phyloP scores from a whole-genome alignment of 2,797 vertebrate genomes.

The Danio choprae region DNA sequence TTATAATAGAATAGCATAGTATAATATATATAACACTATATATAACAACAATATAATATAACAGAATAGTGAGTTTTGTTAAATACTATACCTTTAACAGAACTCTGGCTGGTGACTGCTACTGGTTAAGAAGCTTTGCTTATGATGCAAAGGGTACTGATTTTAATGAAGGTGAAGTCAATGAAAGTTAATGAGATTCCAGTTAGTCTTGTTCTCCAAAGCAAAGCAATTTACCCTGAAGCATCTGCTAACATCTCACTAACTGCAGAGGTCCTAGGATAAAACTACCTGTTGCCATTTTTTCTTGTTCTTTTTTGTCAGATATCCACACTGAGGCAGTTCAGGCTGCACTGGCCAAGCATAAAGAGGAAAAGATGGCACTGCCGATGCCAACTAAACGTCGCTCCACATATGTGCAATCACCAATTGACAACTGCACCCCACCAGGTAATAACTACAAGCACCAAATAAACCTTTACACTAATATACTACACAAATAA shows the following conservation, averaged over 20 bases:
- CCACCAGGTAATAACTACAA: slow-evolving; percentile 85
- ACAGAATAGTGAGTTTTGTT: too few species aligned
- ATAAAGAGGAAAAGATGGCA: slow-evolving; percentile 98
- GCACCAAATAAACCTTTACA: not conserved
- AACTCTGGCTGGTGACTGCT: not conserved
- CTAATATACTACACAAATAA: not conserved
- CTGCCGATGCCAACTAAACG: slow-evolving; percentile 97
- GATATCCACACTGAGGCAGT: slow-evolving; percentile 96
- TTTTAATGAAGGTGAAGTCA: not conserved
- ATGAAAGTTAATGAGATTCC: slow-evolving; percentile 17
- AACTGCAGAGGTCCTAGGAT: not conserved
- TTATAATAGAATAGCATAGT: too few species aligned
- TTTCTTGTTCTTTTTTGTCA: slow-evolving; percentile 62
- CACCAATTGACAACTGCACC: slow-evolving; percentile 91
- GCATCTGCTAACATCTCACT: not conserved
- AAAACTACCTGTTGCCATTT: not conserved
- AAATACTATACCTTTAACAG: not conserved
- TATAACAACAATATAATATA: too few species aligned
- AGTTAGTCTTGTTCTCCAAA: slow-evolving; percentile 5
- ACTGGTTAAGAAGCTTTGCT: not conserved
- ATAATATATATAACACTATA: too few species aligned
- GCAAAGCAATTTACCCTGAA: slow-evolving; percentile 1
- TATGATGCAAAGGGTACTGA: not conserved
- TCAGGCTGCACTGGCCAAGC: slow-evolving; percentile 94
- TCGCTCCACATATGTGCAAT: slow-evolving; percentile 92